phyloP scores from a whole-genome alignment of 2,888 invertebrate species.

The Philopedon plagiatum region DNA sequence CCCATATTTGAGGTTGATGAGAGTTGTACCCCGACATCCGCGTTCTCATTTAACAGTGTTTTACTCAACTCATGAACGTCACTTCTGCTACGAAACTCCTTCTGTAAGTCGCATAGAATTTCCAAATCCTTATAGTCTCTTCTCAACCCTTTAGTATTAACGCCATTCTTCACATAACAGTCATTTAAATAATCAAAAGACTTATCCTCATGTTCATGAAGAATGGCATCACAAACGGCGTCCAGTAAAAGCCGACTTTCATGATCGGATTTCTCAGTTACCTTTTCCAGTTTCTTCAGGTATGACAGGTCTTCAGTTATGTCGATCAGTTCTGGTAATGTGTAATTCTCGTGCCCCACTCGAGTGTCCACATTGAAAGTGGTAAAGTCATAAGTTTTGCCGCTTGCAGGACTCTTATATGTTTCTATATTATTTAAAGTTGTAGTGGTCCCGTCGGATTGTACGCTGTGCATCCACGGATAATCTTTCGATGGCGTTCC shows the following conservation, averaged over 20 bases:
- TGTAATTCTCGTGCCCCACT: constrained; percentile 18
- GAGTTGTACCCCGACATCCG: constrained; percentile 29
- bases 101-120: background rate
- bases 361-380: constrained; percentile 26
- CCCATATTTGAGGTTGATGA: background rate
- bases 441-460: constrained; percentile 48
- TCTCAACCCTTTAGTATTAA: background rate
- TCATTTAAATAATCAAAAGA: background rate
- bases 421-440: constrained; percentile 41
- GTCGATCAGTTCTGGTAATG: constrained; percentile 51
- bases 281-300: constrained; percentile 45
- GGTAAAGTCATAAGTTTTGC: constrained; percentile 49
- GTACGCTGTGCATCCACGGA: constrained; percentile 45
- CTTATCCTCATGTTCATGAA: constrained; percentile 44
- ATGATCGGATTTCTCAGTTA: constrained; percentile 36
- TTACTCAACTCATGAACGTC: constrained; percentile 14
- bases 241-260: constrained; percentile 51
- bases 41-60: background rate
- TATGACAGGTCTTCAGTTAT: constrained; percentile 50
- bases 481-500: constrained; percentile 51
- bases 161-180: background rate
- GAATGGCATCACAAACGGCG: constrained; percentile 55
- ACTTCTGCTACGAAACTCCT: background rate
- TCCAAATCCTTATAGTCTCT: constrained; percentile 8
- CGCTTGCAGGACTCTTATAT: constrained; percentile 50